phyloP scores from a whole-genome alignment of 2,113 vertebrate genomes.

The Rhynchomys soricoides region DNA sequence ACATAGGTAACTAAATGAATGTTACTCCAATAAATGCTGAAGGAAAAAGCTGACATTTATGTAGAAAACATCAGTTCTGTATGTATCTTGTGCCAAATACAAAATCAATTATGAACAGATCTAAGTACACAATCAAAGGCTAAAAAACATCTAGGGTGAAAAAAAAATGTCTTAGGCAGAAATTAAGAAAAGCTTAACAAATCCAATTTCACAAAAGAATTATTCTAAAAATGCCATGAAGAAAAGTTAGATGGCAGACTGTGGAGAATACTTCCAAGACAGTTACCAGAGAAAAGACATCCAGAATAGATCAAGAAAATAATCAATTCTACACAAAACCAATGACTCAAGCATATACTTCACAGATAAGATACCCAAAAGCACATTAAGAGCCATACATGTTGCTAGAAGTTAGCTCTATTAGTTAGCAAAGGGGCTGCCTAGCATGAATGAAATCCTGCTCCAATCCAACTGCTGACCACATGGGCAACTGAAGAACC shows the following conservation, averaged over 20 bases:
- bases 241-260: neutral
- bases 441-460: neutral
- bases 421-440: neutral
- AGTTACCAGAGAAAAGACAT: conserved; percentile 8
- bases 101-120: neutral
- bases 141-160: conserved; percentile 11
- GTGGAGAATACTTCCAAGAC: neutral
- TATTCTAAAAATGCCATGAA: conserved; percentile 3
- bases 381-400: neutral
- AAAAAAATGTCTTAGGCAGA: neutral
- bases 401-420: too few relatives aligned
- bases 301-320: neutral
- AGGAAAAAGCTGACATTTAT: neutral
- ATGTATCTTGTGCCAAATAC: neutral
- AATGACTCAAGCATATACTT: neutral
- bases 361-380: neutral
- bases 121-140: conserved; percentile 2
- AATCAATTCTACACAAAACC: neutral
- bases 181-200: neutral
- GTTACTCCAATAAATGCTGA: neutral
- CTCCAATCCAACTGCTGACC: neutral
- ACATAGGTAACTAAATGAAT: neutral
- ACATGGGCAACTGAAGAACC: neutral
- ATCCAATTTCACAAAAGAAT: conserved; percentile 15
- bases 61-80: neutral